Evolutionary conservation across 2,888 invertebrate genomes (phyloP).

Genomic region (Dasypolia templi): DNA sequence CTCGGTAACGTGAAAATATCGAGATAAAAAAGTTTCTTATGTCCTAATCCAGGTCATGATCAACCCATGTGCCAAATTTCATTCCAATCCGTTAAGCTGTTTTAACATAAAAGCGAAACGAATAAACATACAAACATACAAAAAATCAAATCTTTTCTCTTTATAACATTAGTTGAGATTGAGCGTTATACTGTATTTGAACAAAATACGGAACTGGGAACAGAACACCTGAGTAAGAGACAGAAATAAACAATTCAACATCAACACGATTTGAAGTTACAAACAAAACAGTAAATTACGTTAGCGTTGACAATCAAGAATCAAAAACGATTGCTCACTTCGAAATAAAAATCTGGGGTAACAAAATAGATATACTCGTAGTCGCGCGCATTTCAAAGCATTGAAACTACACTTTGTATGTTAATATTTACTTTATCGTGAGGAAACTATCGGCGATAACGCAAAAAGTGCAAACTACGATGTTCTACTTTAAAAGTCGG

Average conservation of each 20-base stretch:
- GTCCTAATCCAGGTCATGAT: no score
- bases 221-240: neutral
- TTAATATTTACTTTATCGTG: conserved; percentile 51
- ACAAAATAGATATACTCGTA: conserved; percentile 44
- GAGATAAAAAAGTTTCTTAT: no score
- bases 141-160: no score
- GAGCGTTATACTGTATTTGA: neutral
- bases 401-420: conserved; percentile 65
- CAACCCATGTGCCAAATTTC: no score
- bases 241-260: conserved; percentile 7
- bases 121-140: no score
- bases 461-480: conserved; percentile 50
- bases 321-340: conserved; percentile 22
- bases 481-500: conserved; percentile 40
- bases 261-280: conserved; percentile 15
- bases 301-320: conserved; percentile 44
- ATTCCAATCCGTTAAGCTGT: no score
- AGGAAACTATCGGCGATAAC: conserved; percentile 53
- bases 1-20: no score
- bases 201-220: neutral
- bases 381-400: conserved; percentile 39
- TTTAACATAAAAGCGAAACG: no score
- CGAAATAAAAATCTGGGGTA: conserved; percentile 52
- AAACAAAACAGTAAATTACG: conserved; percentile 42
- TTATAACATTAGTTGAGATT: no score